Percentiles rank a stretch among this genome's conserved stretches.
Conservation (phyloP, 2,888 invertebrate species). For the Magallana nippona region DNA sequence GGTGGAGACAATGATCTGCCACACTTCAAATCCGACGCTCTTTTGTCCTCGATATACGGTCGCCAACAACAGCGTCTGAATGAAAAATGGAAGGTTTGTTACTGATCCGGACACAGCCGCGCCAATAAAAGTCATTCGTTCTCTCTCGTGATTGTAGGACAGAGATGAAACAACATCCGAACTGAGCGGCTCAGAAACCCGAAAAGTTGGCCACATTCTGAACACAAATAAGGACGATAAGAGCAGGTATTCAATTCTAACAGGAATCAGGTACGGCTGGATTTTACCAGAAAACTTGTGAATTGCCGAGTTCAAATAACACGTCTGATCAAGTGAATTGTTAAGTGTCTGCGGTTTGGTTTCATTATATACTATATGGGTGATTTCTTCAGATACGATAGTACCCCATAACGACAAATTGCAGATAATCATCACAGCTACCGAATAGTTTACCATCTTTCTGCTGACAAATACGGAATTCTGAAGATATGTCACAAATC, state of each 20-base stretch:
- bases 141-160: background rate
- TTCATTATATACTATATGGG: background rate
- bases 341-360: background rate
- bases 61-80: background rate
- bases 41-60: background rate
- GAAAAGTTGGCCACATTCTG: slow-evolving; percentile 18
- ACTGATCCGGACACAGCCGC: background rate
- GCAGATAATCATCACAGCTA: slow-evolving; percentile 25
- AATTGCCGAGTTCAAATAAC: background rate
- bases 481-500: slow-evolving; percentile 5
- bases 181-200: background rate
- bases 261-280: background rate
- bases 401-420: background rate
- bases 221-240: slow-evolving; percentile 4
- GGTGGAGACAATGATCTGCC: background rate
- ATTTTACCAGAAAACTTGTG: background rate
- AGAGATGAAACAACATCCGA: background rate
- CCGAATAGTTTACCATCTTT: slow-evolving; percentile 27
- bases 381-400: background rate
- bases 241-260: slow-evolving; percentile 20
- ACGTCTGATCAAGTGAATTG: background rate
- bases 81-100: background rate
- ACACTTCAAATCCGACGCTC: background rate
- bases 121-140: background rate
- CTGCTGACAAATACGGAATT: slow-evolving; percentile 12